Evolutionary conservation across 1,140 invertebrate genomes (phyloP).

Genomic region (Cydia splendana): DNA sequence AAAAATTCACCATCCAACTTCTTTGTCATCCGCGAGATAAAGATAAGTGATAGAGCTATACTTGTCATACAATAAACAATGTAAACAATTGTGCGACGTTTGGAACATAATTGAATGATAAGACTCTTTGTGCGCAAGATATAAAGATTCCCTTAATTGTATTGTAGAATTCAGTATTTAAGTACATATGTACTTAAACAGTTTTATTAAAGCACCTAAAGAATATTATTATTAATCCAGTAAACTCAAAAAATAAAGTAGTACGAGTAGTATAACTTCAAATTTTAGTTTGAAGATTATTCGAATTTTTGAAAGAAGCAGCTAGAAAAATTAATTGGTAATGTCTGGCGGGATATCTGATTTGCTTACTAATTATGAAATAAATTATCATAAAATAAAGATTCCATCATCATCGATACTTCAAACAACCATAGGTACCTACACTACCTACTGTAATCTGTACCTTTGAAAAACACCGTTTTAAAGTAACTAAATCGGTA

Average conservation of each 20-base stretch:
- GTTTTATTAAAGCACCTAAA: not conserved
- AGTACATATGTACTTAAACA: not conserved
- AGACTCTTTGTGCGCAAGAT: constrained; percentile 3
- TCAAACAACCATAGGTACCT: too few relatives aligned
- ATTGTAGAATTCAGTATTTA: not conserved
- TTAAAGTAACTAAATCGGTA: too few relatives aligned
- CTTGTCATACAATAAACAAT: not conserved
- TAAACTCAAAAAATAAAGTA: not conserved
- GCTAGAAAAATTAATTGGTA: not conserved
- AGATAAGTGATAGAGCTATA: too few relatives aligned
- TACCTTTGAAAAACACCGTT: too few relatives aligned
- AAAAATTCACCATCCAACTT: too few relatives aligned
- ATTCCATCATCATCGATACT: too few relatives aligned
- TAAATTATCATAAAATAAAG: too few relatives aligned
- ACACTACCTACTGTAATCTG: too few relatives aligned
- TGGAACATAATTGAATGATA: not conserved
- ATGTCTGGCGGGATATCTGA: not conserved
- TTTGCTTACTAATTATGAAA: too few relatives aligned
- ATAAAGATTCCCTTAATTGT: not conserved
- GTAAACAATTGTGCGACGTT: not conserved
- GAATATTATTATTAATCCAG: not conserved
- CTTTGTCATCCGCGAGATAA: too few relatives aligned
- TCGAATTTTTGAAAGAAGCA: not conserved
- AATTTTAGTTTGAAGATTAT: not conserved
- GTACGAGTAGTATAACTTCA: not conserved